These are phyloP conservation scores for Erannis defoliaria DNA, from an alignment of 2,888 invertebrate genomes.

Conservation along the genomic window DNA sequence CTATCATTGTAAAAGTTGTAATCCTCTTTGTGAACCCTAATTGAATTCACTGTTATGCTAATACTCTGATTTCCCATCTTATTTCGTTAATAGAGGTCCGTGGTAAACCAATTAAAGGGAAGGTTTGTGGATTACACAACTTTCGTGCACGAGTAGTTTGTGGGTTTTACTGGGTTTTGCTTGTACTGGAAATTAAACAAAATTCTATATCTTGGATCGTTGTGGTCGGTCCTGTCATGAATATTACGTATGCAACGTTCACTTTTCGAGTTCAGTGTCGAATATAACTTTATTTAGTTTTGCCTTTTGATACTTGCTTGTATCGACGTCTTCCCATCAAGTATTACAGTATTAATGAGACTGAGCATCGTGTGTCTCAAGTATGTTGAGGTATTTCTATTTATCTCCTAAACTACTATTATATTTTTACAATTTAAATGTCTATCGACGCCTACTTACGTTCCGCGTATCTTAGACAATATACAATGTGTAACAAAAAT, in stretches of 20 bases:
- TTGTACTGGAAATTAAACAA: conserved; percentile 67
- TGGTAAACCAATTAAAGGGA: conserved; percentile 85
- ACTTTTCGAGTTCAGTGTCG: neutral
- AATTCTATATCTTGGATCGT: conserved; percentile 3
- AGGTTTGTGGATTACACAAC: conserved; percentile 83
- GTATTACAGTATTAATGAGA: no score
- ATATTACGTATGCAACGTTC: neutral
- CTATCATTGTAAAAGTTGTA: conserved; percentile 86
- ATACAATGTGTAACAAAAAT: no score
- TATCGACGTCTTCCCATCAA: no score
- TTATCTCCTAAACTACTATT: no score
- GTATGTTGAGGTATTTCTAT: no score
- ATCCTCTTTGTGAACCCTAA: conserved; percentile 86
- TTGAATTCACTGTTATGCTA: conserved; percentile 87
- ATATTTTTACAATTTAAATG: no score
- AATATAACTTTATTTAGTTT: neutral
- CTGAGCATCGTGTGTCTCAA: no score
- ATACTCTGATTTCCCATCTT: conserved; percentile 87
- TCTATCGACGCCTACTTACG: no score
- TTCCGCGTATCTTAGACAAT: no score
- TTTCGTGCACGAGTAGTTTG: conserved; percentile 78
- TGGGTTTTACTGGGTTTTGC: conserved; percentile 66
- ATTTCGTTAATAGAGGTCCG: conserved; percentile 86
- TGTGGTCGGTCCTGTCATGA: neutral
- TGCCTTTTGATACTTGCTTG: neutral